Conservation (phyloP, 2,113 vertebrate genomes). For the Pyxicephalus adspersus region DNA sequence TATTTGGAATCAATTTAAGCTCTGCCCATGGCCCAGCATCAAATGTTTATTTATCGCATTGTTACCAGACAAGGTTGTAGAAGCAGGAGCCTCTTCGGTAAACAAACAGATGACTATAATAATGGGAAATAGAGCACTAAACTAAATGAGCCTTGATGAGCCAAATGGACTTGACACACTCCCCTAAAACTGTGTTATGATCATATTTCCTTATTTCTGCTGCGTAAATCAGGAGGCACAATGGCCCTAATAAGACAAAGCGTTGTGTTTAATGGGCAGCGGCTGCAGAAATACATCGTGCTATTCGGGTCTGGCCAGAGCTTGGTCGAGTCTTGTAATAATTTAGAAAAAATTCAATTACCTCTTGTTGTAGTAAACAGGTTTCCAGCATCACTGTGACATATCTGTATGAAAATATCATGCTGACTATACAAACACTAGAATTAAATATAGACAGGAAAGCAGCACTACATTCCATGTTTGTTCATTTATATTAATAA, state of each 20-base stretch:
- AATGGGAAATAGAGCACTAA: constrained; percentile 27
- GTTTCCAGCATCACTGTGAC: constrained; percentile 83
- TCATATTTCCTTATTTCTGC: constrained; percentile 21
- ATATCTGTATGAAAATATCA: constrained; percentile 75
- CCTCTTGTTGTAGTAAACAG: constrained; percentile 88
- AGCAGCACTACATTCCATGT: not conserved
- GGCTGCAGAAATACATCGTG: constrained; percentile 59
- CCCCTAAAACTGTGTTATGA: constrained; percentile 17
- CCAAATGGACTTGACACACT: constrained; percentile 4
- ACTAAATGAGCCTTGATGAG: not conserved
- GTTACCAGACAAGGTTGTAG: not conserved
- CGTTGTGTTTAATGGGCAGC: constrained; percentile 59
- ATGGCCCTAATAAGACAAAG: not conserved
- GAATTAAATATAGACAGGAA: not conserved
- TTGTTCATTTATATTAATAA: too few species aligned
- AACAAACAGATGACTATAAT: constrained; percentile 50
- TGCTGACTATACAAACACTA: not conserved
- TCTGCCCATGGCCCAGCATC: not conserved
- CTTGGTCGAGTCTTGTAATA: constrained; percentile 78
- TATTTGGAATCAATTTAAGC: not conserved
- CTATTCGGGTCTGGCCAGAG: constrained; percentile 84
- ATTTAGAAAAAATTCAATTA: constrained; percentile 82
- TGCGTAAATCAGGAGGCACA: constrained; percentile 45
- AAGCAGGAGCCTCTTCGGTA: constrained; percentile 2
- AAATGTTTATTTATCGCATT: constrained; percentile 34